Evolutionary conservation across 2,888 invertebrate genomes (phyloP), one percentile per base, ranked within the genome.

Genomic region (Acleris holmiana): DNA sequence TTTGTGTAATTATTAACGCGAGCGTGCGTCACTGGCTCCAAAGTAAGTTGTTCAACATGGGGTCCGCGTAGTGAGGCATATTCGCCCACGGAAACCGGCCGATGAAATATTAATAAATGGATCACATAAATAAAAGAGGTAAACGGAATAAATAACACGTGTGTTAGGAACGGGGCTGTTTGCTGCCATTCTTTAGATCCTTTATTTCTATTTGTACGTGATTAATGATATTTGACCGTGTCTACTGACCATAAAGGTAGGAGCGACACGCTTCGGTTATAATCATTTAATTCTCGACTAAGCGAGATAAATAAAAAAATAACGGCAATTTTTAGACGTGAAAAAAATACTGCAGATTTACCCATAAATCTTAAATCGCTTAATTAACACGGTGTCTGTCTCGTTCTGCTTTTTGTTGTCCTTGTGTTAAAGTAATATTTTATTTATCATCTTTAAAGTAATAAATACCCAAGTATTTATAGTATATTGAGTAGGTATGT

Each of bases 1-100:
- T 50, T 59, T 50, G 25, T 15, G 49, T 41, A 59, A 59, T 59
- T 50, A 59, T 59, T 40, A 58, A 58, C 44, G 50, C 21, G 49
- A 19, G 49, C 58, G 25, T 59, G 59, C 50, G 49, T 59, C 40
- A 49, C 41, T 48, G 17, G 58, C 56, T 57, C 35, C 48, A 23
- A 21, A 58, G 57, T 35, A 40, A 49, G 25, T 57, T 57, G 57
- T 57, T 35, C 29, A 57, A 57, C 57, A 48, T 21, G 57, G 57
- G 57, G 48, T 49, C 57, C 48, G 40, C 57, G 57, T 58, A 49
- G 21, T 58, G 21, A 48, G 47, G 57, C 40, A 21, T 58, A 48
- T 58, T 57, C 25, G 57, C 48, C 40, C 15, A 48, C 35, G 57
- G 40, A 58, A 55, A 48, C 21, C 21, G 57, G 48, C 48, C 21